Evolutionary conservation across 2,113 vertebrate genomes (phyloP), one percentile per base, ranked within the genome.

Genomic region (Phyllostomus discolor): DNA sequence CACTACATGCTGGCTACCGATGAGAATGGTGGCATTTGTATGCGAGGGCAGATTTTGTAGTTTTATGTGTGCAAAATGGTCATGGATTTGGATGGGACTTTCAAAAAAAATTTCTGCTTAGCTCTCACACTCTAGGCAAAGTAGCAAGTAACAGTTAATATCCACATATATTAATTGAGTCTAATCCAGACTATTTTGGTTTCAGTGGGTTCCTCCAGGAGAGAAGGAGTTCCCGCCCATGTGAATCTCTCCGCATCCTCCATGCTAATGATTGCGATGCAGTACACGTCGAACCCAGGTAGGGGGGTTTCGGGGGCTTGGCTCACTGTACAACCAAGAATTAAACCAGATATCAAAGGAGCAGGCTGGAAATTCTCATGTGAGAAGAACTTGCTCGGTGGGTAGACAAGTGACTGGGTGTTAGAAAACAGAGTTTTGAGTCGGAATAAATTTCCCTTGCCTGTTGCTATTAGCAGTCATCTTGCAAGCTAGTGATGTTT

Each of bases 241-340:
- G 99, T 99, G 90, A 99, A 99, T 98, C 98, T 99, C 7, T 99
- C 99, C 95, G 99, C 99, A 31, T 99, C 99, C 35, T 99, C 99
- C 85, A 99, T 99, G 99, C 98, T 99, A 64, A 99, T 99, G 99
- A 99, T 99, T 97, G 99, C 99, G 96, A 99, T 99, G 99, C 99
- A 99, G 98, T 99, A 99, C 97, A 99, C 99, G 31, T 99, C 99
- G 87, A 99, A 99, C 96, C 99, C 99, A 95, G 99, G 99, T 99
- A 98, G 88, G 88, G 17, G 54, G 43, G 57, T 16, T 79, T 33
- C 41, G 7, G 64, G 26, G 82, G 31, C 35, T 78, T 48, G 26
- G 59, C 52, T 88, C 57, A 70, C 89, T 90, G 28, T 16, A 15
- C 50, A 83, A 17, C 31, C 66, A 84, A 7, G 72, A 52, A 9